These are phyloP conservation scores for Metaphire vulgaris DNA, from an alignment of 1,140 invertebrate genomes.

Conservation along the genomic window DNA sequence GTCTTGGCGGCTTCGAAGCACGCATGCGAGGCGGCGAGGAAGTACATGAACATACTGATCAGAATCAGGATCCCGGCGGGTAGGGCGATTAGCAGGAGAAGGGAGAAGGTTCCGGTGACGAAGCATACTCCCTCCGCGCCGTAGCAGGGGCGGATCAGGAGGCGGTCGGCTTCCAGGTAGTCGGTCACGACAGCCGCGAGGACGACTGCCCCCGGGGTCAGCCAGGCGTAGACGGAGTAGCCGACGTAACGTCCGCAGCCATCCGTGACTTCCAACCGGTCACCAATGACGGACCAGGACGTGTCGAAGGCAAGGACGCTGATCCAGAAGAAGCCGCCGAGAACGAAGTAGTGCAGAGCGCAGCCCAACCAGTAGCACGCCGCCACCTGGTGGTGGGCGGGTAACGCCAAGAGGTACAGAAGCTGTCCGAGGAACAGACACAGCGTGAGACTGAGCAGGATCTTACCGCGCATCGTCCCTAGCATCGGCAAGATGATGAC, in stretches of 20 bases:
- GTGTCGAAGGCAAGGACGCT: conserved; percentile 59
- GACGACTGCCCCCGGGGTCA: background rate
- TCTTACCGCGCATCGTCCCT: conserved; percentile 57
- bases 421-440: conserved; percentile 54
- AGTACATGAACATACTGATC: conserved; percentile 56
- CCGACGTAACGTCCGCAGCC: too few relatives aligned
- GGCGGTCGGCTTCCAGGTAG: background rate
- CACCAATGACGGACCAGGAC: conserved; percentile 58
- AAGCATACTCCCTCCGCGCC: conserved; percentile 52
- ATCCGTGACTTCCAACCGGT: background rate
- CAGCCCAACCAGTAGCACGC: conserved; percentile 49
- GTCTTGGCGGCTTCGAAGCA: conserved; percentile 27
- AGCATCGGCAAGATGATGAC: conserved; percentile 52
- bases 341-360: conserved; percentile 55
- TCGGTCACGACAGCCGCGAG: background rate
- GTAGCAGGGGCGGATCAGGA: conserved; percentile 47
- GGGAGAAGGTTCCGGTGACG: conserved; percentile 55
- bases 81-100: conserved; percentile 56
- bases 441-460: conserved; percentile 54
- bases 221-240: conserved; percentile 7
- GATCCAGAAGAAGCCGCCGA: conserved; percentile 60
- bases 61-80: conserved; percentile 55
- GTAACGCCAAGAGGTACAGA: conserved; percentile 49
- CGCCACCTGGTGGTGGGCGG: conserved; percentile 31
- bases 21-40: conserved; percentile 45